phyloP scores from a whole-genome alignment of 2,888 invertebrate species.

The Drosophila parthenogenetica region DNA sequence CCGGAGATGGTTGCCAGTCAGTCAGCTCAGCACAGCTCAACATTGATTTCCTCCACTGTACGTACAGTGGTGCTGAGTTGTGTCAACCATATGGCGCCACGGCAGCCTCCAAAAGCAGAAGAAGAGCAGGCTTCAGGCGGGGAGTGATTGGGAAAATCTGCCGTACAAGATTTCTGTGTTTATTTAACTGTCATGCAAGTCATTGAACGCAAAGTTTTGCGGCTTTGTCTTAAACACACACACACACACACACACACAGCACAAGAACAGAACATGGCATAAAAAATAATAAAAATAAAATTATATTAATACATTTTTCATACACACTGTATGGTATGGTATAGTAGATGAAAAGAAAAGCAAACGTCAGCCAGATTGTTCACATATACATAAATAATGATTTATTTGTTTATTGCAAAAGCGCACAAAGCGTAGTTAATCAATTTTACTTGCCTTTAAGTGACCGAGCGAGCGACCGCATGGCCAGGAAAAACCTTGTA shows the following conservation, averaged over 20 bases:
- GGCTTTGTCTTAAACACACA: slow-evolving; percentile 59
- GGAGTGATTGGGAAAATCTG: not conserved
- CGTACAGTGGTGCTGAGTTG: slow-evolving; percentile 5
- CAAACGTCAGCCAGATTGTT: slow-evolving; percentile 45
- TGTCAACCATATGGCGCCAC: slow-evolving; percentile 63
- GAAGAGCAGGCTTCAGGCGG: not conserved
- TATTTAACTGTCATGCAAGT: slow-evolving; percentile 75
- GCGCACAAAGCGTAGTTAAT: slow-evolving; percentile 72
- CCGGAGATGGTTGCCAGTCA: slow-evolving; percentile 24
- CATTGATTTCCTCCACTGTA: slow-evolving; percentile 49
- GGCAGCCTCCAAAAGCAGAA: slow-evolving; percentile 4
- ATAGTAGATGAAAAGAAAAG: slow-evolving; percentile 2
- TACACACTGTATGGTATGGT: too few relatives aligned
- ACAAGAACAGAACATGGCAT: slow-evolving; percentile 4
- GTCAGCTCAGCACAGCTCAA: slow-evolving; percentile 25
- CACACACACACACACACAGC: not conserved
- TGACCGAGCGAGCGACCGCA: slow-evolving; percentile 41
- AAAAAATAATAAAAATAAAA: not conserved
- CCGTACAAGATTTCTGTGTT: slow-evolving; percentile 66
- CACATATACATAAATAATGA: slow-evolving; percentile 73
- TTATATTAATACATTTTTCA: not conserved
- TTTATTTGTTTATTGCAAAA: slow-evolving; percentile 79
- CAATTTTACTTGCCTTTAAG: slow-evolving; percentile 60
- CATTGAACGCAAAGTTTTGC: slow-evolving; percentile 68
- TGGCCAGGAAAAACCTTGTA: slow-evolving; percentile 59